Conservation (phyloP, 2,113 vertebrate genomes). For the Podarcis raffonei region DNA sequence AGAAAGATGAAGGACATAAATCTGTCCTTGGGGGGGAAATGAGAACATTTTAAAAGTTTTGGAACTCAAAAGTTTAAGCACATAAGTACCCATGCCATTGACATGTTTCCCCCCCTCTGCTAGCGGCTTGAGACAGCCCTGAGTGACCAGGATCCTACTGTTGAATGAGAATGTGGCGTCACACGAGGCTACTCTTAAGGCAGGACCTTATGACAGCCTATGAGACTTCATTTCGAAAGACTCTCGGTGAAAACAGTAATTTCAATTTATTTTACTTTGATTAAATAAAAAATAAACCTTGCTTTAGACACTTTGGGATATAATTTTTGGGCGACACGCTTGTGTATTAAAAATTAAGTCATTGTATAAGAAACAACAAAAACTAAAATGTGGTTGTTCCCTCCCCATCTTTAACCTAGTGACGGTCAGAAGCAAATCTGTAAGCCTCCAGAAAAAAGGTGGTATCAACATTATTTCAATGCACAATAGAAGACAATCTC, state of each 20-base stretch:
- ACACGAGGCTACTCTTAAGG: constrained; percentile 34
- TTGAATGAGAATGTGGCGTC: constrained; percentile 38
- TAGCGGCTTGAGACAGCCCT: constrained; percentile 58
- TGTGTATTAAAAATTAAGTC: constrained; percentile 59
- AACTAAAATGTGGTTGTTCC: constrained; percentile 52
- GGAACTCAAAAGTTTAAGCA: background rate
- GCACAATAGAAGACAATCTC: constrained; percentile 24
- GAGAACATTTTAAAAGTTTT: background rate
- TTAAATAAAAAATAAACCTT: constrained; percentile 66
- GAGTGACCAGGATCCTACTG: constrained; percentile 30
- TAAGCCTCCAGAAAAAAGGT: constrained; percentile 48
- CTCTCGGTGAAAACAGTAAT: background rate
- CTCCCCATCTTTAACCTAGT: constrained; percentile 41
- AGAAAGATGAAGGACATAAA: background rate
- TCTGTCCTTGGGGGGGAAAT: background rate
- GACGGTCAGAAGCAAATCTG: constrained; percentile 43
- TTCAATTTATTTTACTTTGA: constrained; percentile 70
- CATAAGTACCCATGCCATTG: background rate
- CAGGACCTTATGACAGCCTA: constrained; percentile 12
- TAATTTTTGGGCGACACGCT: constrained; percentile 56
- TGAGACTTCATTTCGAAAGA: constrained; percentile 3
- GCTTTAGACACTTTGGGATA: constrained; percentile 47
- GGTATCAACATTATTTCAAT: constrained; percentile 23
- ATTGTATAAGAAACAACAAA: constrained; percentile 54
- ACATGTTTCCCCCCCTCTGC: constrained; percentile 22